Conservation (phyloP, 2,113 vertebrate genomes). For the Podiceps cristatus region DNA sequence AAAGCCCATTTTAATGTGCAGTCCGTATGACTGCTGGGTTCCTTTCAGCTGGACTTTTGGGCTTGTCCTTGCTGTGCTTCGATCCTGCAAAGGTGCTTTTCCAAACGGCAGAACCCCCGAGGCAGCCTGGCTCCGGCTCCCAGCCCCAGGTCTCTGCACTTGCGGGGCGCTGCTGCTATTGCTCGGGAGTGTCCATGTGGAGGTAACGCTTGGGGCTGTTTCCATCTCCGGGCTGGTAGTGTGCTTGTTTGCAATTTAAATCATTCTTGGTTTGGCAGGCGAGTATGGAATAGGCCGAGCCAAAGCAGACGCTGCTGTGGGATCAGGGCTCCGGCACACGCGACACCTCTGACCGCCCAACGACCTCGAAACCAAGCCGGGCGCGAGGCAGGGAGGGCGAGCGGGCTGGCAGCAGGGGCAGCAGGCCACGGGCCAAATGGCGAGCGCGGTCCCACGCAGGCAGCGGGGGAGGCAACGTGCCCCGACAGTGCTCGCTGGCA, state of each 20-base stretch:
- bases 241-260: background rate
- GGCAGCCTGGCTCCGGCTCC: background rate
- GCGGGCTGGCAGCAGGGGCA: accelerated
- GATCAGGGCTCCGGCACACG: background rate
- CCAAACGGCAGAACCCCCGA: background rate
- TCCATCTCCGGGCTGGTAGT: background rate
- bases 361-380: background rate
- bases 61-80: background rate
- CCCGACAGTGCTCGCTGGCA: background rate
- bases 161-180: background rate
- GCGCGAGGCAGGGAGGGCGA: accelerated
- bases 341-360: background rate
- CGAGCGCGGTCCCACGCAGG: accelerated
- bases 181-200: background rate
- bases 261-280: background rate
- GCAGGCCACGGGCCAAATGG: accelerated
- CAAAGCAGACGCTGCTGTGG: background rate
- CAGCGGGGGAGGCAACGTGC: accelerated
- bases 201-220: background rate
- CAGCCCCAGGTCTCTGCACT: accelerated
- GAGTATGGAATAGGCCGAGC: accelerated
- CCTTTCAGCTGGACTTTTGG: background rate
- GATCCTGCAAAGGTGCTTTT: background rate
- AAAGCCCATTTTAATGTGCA: background rate
- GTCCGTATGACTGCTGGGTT: background rate